Evolutionary conservation across 2,888 invertebrate genomes (phyloP).

Genomic region (Drosophila tanythrix): DNA sequence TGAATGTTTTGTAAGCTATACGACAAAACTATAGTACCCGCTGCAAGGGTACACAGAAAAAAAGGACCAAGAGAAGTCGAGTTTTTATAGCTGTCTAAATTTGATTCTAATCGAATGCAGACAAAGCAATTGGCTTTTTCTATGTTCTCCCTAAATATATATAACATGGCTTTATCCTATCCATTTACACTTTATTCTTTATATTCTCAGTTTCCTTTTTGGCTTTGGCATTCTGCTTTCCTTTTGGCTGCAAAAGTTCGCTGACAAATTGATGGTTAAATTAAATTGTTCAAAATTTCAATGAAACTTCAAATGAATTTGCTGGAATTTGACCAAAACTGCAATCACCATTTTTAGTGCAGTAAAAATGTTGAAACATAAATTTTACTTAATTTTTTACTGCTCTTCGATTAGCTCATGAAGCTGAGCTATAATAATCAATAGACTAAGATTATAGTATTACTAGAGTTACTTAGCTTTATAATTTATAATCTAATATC

Average conservation of each 20-base stretch:
- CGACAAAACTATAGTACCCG: not conserved
- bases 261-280: not conserved
- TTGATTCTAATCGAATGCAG: conserved; percentile 45
- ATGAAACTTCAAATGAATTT: not conserved
- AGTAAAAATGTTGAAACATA: not conserved
- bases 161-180: not conserved
- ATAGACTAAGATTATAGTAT: not conserved
- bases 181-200: not conserved
- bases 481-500: not conserved
- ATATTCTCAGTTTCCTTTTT: not conserved
- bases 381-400: not conserved
- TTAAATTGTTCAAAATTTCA: not conserved
- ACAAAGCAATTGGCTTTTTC: conserved; percentile 42
- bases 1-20: not conserved
- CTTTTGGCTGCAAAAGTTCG: not conserved
- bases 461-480: not conserved
- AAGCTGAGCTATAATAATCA: not conserved
- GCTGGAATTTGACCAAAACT: not conserved
- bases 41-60: conserved; percentile 2
- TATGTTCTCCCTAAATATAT: conserved; percentile 6
- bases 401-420: not conserved
- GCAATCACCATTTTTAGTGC: not conserved
- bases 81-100: conserved; percentile 33
- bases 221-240: not conserved
- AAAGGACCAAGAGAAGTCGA: conserved; percentile 4